A percentile compares a stretch with the other conserved stretches of the same genome.
Conservation (phyloP, 2,888 invertebrate species). For the Pyrgus malvae region DNA sequence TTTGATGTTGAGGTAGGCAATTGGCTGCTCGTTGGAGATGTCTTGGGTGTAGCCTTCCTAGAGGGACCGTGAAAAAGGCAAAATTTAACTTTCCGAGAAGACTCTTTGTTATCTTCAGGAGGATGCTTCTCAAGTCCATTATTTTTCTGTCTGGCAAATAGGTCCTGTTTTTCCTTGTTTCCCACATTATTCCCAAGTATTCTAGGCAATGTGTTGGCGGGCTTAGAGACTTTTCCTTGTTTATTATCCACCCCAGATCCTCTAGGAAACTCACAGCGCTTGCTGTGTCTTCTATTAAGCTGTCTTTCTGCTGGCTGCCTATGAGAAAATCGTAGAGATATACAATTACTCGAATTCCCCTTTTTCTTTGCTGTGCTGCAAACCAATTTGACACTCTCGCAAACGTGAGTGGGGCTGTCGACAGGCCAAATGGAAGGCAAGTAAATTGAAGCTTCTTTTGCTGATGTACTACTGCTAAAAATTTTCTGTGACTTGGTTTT, state of each 20-base stretch:
- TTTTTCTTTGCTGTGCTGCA: not conserved
- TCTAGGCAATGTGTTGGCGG: conserved; percentile 2
- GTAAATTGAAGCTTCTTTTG: too few species aligned
- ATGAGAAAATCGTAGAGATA: not conserved
- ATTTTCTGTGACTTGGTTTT: too few species aligned
- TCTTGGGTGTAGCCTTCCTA: not conserved
- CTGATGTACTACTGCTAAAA: too few species aligned
- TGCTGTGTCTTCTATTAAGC: too few species aligned
- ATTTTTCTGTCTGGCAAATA: conserved; percentile 16
- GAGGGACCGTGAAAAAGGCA: not conserved
- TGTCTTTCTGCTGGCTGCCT: too few species aligned
- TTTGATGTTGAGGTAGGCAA: not conserved
- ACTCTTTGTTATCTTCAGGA: not conserved
- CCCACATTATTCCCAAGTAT: conserved; percentile 27
- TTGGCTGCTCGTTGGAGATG: not conserved
- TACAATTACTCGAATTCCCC: not conserved
- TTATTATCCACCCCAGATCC: too few species aligned
- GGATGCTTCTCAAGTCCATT: not conserved
- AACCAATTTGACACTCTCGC: not conserved
- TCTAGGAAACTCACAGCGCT: too few species aligned
- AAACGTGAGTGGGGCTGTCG: not conserved
- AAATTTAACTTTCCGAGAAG: not conserved
- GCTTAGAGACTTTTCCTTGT: not conserved
- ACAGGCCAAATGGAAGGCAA: not conserved
- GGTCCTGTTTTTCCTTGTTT: conserved; percentile 17